Evolutionary conservation across 2,113 vertebrate species (phyloP), one percentile per base, ranked within the genome.

Genomic region (Anser cygnoides): DNA sequence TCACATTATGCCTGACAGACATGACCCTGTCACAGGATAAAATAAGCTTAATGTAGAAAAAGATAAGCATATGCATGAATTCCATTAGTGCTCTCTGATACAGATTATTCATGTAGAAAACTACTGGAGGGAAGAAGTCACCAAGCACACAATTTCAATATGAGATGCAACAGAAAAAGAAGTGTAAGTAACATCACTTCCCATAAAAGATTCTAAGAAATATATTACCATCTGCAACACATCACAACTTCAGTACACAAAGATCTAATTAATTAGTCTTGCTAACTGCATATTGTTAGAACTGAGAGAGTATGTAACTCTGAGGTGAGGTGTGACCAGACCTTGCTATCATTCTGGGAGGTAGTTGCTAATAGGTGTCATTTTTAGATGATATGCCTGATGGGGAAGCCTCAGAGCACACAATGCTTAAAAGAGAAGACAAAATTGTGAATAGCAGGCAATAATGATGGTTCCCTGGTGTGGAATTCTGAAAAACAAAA

Each of bases 31-130:
- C 74, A 87, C 67, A 91, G 89, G 92, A 95, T 93, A 89, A 96
- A 91, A 95, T 94, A 96, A 93, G 77, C 93, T 92, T 93, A 94
- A 96, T 89, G 89, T 84, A 94, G 84, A 92, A 97, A 96, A 89
- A 91, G 89, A 89, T 63, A 89, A 92, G 87, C 77, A 59, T 96
- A 95, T 96, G 96, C 96, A 91, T 96, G 77, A 95, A 82, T 97
- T 85, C 79, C 74, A 77, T 85, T 89, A 81, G 67, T 86, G 90
- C 84, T 83, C 67, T 88, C 85, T 92, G 92, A 88, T 96, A 92
- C 0, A 1, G 78, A 73, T 90, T 93, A 96, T 96, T 96, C 93
- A 91, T 94, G 95, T 96, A 96, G 92, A 96, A 97, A 97, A 96
- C 84, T 84, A 94, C 95, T 94, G 93, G 92, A 96, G 93, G 97